Base-by-base conservation (phyloP, 37 sponge, comb jelly and placozoan genomes). In the Aplysina aerophoba region DNA sequence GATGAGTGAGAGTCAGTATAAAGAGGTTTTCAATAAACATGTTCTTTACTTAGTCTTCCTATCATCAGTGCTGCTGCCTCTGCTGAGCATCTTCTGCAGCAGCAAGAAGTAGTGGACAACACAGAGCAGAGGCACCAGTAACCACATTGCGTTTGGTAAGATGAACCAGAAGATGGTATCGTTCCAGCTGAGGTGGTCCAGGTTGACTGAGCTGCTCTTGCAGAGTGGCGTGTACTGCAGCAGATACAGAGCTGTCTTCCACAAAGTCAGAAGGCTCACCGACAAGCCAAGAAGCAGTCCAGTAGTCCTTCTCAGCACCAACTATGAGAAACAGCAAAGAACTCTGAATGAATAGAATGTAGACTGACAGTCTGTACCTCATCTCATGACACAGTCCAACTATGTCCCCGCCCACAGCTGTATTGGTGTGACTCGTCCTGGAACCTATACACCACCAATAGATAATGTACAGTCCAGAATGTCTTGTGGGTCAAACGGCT, bases 201-300 rank as follows among this genome's bases (percentile, higher is more conserved):
- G 24, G 31, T 81, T 81, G 0, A 37, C 53, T 19, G 77, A 55
- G 4, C 65, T 36, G 41, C 88, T 87, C n/a, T 60, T 83, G 59
- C 93, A 89, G 17, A 89, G 82, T 0, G 41, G 72, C 22, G 88
- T 84, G 81, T 92, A 94, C 84, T 88, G 95, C 15, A 89, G 20
- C 90, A 84, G 31, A 85, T 92, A 94, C 57, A 92, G 53, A 20
- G 86, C 75, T 16, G 95, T 94, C 87, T 94, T 94, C 95, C 95
- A 94, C 53, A 89, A 84, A 22, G 95, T 92, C 71, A 94, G 35
- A 37, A 75, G 37, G 40, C 78, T 84, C 44, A 92, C 95, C 24
- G 79, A n/a, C 53, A 94, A 87, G 4, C 78, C 88, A 65, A 74
- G 28, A 17, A 94, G 66, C 1, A 85, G 33, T 1, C 81, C 92